These are phyloP conservation scores for Ascidia mentula DNA, from an alignment of 23 tunicate genomes.

Conservation along the genomic window DNA sequence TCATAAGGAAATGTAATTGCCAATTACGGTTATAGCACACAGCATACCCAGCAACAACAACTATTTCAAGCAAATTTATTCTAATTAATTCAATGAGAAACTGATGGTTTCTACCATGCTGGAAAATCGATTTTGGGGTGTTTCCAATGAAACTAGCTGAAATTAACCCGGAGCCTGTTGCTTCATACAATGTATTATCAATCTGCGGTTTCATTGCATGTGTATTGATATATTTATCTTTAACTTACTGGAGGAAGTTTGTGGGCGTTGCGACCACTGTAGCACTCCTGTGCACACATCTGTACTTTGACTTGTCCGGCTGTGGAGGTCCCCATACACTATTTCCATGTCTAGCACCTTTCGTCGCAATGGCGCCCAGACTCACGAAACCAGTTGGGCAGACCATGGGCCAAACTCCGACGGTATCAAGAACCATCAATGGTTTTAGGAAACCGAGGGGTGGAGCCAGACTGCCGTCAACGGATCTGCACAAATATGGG, in stretches of 20 bases:
- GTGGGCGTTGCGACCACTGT: background rate
- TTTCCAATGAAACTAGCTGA: background rate
- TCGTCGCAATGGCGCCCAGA: conserved; percentile 25
- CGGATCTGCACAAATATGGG: conserved; percentile 5
- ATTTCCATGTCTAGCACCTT: background rate
- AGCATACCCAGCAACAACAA: too few relatives aligned
- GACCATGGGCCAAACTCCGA: conserved; percentile 17
- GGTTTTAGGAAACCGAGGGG: conserved; percentile 17
- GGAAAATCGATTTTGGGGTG: background rate
- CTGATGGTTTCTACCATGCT: background rate
- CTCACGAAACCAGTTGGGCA: conserved; percentile 31
- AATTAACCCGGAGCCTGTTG: too few relatives aligned
- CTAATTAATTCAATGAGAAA: too few relatives aligned
- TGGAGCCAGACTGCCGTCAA: conserved; percentile 12
- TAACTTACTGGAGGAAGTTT: background rate
- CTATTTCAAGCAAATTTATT: too few relatives aligned
- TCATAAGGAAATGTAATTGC: too few relatives aligned
- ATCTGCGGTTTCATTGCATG: too few relatives aligned
- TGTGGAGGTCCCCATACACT: background rate
- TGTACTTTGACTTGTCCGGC: conserved; percentile 24
- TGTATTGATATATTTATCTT: too few relatives aligned
- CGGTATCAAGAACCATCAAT: conserved; percentile 3
- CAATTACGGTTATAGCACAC: too few relatives aligned
- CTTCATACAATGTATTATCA: too few relatives aligned
- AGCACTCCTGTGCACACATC: conserved; percentile 18